Conservation (phyloP, 2,797 vertebrate species). For the Leptatherina wallacei region DNA sequence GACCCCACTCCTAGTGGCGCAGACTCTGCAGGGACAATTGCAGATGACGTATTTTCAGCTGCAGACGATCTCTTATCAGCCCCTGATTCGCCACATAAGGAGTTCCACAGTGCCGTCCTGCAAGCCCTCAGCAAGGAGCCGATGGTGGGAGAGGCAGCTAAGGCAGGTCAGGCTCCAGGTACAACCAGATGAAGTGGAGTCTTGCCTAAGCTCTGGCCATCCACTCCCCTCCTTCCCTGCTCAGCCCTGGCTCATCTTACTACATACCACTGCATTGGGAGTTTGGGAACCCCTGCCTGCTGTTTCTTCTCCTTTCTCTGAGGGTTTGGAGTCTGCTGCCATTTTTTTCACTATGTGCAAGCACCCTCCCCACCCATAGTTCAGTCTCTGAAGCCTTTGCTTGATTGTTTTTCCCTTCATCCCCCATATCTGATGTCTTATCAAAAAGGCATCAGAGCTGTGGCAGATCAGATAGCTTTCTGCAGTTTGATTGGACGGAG, state of each 20-base stretch:
- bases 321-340: constrained; percentile 63
- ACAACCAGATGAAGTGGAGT: constrained; percentile 68
- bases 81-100: constrained; percentile 80
- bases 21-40: constrained; percentile 50
- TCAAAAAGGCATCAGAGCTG: constrained; percentile 63
- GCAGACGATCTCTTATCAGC: constrained; percentile 45
- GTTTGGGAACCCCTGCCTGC: constrained; percentile 60
- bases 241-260: constrained; percentile 53
- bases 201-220: constrained; percentile 45
- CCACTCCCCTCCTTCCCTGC: constrained; percentile 56
- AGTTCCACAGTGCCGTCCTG: constrained; percentile 87
- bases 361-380: constrained; percentile 57
- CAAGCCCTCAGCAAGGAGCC: constrained; percentile 83
- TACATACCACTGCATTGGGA: constrained; percentile 46
- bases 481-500: constrained; percentile 72
- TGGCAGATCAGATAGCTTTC: constrained; percentile 47
- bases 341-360: constrained; percentile 39
- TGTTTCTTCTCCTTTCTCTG: constrained; percentile 63
- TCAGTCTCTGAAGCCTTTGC: constrained; percentile 60
- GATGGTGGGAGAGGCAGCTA: constrained; percentile 42
- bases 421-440: constrained; percentile 59
- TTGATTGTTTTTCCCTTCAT: constrained; percentile 42
- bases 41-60: constrained; percentile 58
- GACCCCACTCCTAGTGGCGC: constrained; percentile 2
- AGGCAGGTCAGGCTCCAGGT: constrained; percentile 81